Conservation (phyloP, 2,113 vertebrate genomes). For the Fulica atra region DNA sequence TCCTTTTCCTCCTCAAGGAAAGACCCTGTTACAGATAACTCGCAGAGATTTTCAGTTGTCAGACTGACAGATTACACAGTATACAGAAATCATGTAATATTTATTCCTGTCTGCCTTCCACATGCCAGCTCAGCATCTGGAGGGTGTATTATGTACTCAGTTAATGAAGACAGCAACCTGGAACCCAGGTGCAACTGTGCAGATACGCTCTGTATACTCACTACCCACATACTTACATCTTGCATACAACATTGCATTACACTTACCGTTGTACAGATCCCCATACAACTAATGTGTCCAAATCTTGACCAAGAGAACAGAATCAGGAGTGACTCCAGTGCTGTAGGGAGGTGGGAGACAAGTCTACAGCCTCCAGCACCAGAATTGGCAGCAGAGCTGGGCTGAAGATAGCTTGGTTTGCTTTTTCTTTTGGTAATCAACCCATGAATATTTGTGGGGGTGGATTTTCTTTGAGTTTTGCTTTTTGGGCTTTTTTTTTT, state of each 20-base stretch:
- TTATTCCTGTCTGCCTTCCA: neutral
- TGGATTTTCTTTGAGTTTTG: neutral
- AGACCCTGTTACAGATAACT: neutral
- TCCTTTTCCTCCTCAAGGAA: neutral
- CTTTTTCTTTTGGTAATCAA: neutral
- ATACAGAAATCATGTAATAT: neutral
- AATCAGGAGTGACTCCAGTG: neutral
- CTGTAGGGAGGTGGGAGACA: neutral
- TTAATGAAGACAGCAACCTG: neutral
- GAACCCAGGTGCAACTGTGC: neutral
- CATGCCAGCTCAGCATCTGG: rapidly evolving
- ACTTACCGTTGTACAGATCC: neutral
- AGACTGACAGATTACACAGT: neutral
- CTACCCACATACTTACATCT: neutral
- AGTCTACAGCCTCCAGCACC: neutral
- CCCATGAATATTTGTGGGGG: neutral
- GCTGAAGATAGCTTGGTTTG: neutral
- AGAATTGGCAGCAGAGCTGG: neutral
- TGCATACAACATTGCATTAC: neutral
- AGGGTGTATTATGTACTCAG: neutral
- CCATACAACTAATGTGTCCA: rapidly evolving
- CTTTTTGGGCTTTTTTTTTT: neutral
- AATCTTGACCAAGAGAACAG: neutral
- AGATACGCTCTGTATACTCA: neutral
- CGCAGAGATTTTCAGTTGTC: neutral